Percentiles rank a stretch among this genome's conserved stretches.
Conservation (phyloP, 2,113 vertebrate genomes). For the Balaeniceps rex region DNA sequence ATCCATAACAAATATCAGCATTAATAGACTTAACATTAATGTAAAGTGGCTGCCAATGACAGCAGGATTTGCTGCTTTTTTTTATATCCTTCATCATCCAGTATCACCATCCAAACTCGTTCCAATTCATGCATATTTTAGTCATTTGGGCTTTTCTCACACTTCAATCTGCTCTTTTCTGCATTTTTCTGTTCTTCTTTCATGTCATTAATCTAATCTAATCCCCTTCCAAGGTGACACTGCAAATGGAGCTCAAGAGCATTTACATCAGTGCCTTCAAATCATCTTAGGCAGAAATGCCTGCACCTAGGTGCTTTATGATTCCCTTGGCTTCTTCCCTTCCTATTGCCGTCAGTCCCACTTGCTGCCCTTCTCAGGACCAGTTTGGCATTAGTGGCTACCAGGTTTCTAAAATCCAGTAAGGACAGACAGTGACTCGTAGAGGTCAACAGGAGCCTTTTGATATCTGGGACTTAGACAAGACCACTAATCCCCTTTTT, state of each 20-base stretch:
- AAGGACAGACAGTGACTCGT: background rate
- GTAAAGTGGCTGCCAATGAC: background rate
- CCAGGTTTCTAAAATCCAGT: background rate
- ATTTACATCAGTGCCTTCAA: background rate
- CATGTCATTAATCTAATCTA: slow-evolving; percentile 34
- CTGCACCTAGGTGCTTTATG: background rate
- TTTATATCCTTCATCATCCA: background rate
- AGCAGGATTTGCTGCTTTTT: background rate
- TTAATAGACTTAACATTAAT: background rate
- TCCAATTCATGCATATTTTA: background rate
- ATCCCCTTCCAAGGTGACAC: slow-evolving; percentile 39
- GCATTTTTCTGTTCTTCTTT: slow-evolving; percentile 3
- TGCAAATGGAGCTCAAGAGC: background rate
- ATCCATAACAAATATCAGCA: background rate
- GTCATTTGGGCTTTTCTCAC: background rate
- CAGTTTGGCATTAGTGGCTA: background rate
- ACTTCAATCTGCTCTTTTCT: background rate
- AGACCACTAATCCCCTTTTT: background rate
- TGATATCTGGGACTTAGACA: background rate
- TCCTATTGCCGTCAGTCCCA: background rate
- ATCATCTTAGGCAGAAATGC: background rate
- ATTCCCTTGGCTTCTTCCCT: background rate
- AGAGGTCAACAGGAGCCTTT: background rate
- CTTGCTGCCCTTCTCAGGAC: background rate
- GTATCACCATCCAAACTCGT: background rate